Conservation (phyloP, 1,140 invertebrate species). For the Bombus ignitus region DNA sequence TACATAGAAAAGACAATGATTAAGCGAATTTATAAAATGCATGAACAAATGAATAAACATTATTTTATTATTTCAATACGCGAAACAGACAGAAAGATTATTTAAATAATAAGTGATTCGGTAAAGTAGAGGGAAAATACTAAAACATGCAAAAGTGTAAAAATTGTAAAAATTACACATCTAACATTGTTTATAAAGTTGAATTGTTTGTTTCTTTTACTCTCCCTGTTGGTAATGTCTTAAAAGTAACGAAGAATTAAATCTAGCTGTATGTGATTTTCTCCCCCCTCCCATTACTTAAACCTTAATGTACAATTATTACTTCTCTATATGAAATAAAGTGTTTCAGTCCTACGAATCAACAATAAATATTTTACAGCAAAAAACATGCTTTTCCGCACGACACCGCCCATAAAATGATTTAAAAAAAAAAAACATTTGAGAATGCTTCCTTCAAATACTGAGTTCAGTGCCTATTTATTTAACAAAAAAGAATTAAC, state of each 20-base stretch:
- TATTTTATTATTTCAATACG: not conserved
- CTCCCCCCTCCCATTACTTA: slow-evolving; percentile 40
- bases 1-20: slow-evolving; percentile 11
- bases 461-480: not conserved
- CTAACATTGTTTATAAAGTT: slow-evolving; percentile 24
- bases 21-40: slow-evolving; percentile 22
- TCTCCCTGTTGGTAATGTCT: slow-evolving; percentile 45
- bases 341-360: slow-evolving; percentile 28
- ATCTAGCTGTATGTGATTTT: slow-evolving; percentile 41
- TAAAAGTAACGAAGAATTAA: slow-evolving; percentile 40
- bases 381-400: not conserved
- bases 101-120: not conserved
- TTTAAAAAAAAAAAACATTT: not conserved
- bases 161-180: slow-evolving; percentile 36
- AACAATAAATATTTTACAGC: slow-evolving; percentile 32
- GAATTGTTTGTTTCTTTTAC: slow-evolving; percentile 12
- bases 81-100: not conserved
- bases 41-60: not conserved
- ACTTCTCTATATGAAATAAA: slow-evolving; percentile 31
- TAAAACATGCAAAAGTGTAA: slow-evolving; percentile 39
- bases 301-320: slow-evolving; percentile 34
- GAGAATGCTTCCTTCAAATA: not conserved
- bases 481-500: not conserved
- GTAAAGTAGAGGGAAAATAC: not conserved
- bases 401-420: not conserved